Percentiles rank a stretch among this genome's conserved stretches.
Evolutionary conservation across 2,888 invertebrate species (phyloP).

Genomic region (Orthosia incerta): DNA sequence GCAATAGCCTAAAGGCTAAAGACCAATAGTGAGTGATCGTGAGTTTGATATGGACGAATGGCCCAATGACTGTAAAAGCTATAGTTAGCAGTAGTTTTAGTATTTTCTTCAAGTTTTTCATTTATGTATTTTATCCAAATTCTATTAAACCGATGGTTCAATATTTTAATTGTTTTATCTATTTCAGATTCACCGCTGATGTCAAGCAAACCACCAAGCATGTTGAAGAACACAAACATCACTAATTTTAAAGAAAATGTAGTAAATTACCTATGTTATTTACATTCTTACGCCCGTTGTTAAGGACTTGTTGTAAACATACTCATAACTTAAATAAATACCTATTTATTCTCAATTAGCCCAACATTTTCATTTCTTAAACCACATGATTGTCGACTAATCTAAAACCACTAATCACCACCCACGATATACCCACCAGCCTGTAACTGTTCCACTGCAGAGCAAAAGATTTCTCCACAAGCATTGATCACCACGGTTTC

Average conservation of each 20-base stretch:
- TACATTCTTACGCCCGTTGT: constrained; percentile 16
- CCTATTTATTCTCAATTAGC: constrained; percentile 41
- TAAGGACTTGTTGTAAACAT: constrained; percentile 42
- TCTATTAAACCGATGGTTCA: not conserved
- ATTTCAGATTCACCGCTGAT: constrained; percentile 71
- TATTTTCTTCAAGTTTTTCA: not conserved
- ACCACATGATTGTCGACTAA: not conserved
- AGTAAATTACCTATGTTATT: constrained; percentile 12
- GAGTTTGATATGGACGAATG: not conserved
- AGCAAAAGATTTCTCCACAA: too few relatives aligned
- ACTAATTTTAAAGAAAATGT: constrained; percentile 34
- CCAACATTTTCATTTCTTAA: not conserved
- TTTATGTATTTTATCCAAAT: not conserved
- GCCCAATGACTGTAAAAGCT: not conserved
- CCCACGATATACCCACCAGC: too few relatives aligned
- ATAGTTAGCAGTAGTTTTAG: not conserved
- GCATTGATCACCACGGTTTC: too few relatives aligned
- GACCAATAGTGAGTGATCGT: not conserved
- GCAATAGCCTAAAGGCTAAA: not conserved
- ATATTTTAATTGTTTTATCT: not conserved
- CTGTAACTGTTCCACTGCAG: too few relatives aligned
- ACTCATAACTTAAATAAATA: constrained; percentile 46
- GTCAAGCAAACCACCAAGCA: constrained; percentile 72
- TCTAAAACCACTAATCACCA: not conserved
- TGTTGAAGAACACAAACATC: constrained; percentile 64